These are phyloP conservation scores for Luperina nickerlii DNA, from an alignment of 2,888 invertebrate genomes.

Conservation along the genomic window DNA sequence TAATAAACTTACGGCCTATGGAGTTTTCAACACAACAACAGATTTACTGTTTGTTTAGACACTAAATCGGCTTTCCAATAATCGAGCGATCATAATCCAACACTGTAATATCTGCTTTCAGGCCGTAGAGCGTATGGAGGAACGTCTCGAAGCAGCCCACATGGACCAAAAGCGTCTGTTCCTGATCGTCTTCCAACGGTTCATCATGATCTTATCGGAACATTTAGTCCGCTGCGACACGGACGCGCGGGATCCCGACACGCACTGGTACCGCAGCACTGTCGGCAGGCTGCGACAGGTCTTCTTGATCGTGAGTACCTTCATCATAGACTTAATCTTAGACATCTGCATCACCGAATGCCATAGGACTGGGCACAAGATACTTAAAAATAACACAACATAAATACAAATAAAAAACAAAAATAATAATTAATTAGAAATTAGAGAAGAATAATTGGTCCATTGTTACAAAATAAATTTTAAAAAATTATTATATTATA, in stretches of 20 bases:
- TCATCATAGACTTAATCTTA: not conserved
- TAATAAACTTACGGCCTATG: not conserved
- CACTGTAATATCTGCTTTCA: constrained; percentile 75
- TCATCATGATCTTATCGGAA: constrained; percentile 99
- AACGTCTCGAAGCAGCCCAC: constrained; percentile 97
- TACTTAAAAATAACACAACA: too few species aligned
- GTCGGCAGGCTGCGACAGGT: constrained; percentile 98
- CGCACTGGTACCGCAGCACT: constrained; percentile 99
- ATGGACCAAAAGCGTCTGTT: constrained; percentile 99
- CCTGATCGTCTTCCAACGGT: constrained; percentile 99
- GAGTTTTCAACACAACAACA: not conserved
- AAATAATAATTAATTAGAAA: too few species aligned
- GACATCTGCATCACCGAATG: not conserved
- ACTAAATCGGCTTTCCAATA: not conserved
- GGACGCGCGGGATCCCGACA: constrained; percentile 97
- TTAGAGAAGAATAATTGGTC: too few species aligned
- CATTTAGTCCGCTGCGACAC: constrained; percentile 98
- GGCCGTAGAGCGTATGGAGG: constrained; percentile 98
- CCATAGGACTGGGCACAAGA: not conserved
- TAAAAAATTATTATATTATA: too few species aligned
- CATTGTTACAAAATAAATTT: too few species aligned
- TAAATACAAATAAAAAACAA: too few species aligned
- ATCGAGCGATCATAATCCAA: not conserved
- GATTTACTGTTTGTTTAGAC: not conserved
- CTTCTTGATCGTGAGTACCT: constrained; percentile 95